Base-by-base conservation (phyloP, 2,113 vertebrate species). In the Hemicordylus capensis region DNA sequence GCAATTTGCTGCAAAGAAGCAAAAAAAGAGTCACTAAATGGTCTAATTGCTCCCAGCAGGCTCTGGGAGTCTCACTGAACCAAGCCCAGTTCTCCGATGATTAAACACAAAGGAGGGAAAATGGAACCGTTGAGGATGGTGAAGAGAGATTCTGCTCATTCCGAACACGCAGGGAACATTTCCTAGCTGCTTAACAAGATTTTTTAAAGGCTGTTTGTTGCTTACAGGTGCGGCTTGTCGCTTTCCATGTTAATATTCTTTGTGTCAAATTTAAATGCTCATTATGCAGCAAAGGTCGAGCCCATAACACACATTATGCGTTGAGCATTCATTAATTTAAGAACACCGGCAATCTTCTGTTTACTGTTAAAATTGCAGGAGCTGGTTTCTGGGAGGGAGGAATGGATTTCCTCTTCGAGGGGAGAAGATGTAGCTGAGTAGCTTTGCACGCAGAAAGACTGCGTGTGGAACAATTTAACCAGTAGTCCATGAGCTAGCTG, bases 71-170 rank as follows among this genome's bases (percentile, higher is more conserved):
- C 61, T 54, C 28, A 20, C 37, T 22, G 20, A 54, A 76, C 70
- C 2, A 0, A 17, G 44, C 1, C 0, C 0, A 76, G 39, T 84
- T 76, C 54, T 28, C 63, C 69, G 28, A 4, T 66, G 72, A 37
- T 78, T 56, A 54, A 81, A 34, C 0, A 20, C 59, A 63, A 51
- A 46, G 86, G 76, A 72, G 67, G 34, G 34, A 42, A 67, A 61
- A 88, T 9, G 20, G 5, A 56, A 80, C 83, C 51, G 64, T 39
- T n/a, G 39, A 51, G 20, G 31, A 76, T 3, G 22, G 28, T 63
- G 48, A 14, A 10, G 31, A 80, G 48, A 26, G 63, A 37, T 76
- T 84, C 81, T 82, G 28, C 17, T 77, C 51, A 54, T n/a, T 31
- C 28, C 3, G 0, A 24, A 86, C 81, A 22, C 58, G 84, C 64